Base-by-base conservation (phyloP, 2,888 invertebrate genomes). In the Muscina levida region DNA sequence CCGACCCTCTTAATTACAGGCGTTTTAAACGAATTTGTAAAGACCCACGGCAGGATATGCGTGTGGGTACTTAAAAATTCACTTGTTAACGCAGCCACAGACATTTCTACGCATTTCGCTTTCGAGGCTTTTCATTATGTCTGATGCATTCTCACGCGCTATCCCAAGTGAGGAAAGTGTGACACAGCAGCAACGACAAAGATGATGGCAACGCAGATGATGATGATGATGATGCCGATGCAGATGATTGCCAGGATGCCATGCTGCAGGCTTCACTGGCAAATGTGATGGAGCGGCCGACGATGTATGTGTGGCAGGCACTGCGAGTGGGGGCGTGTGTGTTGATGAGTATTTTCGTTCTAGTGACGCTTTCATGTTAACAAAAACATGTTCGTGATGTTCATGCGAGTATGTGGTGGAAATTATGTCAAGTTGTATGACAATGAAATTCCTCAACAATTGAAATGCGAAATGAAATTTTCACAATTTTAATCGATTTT, bases 381-480 rank as follows among this genome's bases (percentile, higher is more conserved):
- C 10, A 2, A 53, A 53, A 53, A 53, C 56, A n/a, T 24, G n/a
- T 17, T 8, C 19, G 31, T 2, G 17, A 39, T 19, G n/a, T n/a
- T 31, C 39, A 31, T 19, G 31, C 39, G 59, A 59, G n/a, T n/a
- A 72, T 73, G 76, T 59, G 79, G 79, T 76, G 17, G 59, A 66
- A 76, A 80, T 76, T 76, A 79, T 75, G 67, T 75, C 79, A 79
- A 65, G 53, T 70, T 68, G 13, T 10, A 65, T 67, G 53, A 79
- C 62, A 72, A 68, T 72, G 62, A 56, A 62, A 72, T 31, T 39
- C 8, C 51, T 26, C n/a, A n/a, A n/a, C 39, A 39, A 75, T 75
- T 68, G 44, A 24, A 72, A 79, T 57, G 57, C 37, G 57, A 57
- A 57, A 57, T 57, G 57, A 26, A 57, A 31, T 31, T 57, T 57